These are phyloP conservation scores for Synaphobranchus kaupii DNA, from an alignment of 2,797 vertebrate genomes.

Conservation along the genomic window DNA sequence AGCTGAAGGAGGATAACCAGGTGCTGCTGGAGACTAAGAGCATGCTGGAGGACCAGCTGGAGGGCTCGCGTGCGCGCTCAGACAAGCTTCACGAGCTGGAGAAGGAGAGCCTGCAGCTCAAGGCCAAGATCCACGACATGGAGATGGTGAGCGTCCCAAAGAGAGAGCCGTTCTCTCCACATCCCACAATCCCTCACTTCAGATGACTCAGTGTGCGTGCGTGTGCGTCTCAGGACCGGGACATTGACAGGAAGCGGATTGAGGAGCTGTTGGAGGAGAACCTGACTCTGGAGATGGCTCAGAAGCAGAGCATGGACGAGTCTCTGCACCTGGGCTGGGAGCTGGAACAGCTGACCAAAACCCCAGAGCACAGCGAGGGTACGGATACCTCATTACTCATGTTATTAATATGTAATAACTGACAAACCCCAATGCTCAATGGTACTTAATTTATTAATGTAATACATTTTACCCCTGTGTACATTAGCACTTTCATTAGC, in stretches of 20 bases:
- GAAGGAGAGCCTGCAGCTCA: conserved; percentile 94
- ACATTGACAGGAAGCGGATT: conserved; percentile 92
- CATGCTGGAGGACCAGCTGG: conserved; percentile 95
- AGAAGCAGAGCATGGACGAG: conserved; percentile 99
- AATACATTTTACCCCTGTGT: conserved; percentile 34
- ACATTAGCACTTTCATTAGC: too few relatives aligned
- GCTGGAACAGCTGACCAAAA: conserved; percentile 93
- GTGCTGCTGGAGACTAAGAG: conserved; percentile 93
- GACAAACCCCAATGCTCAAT: background rate
- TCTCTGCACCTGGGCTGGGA: conserved; percentile 98
- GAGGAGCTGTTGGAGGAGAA: conserved; percentile 98
- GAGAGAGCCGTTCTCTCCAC: background rate
- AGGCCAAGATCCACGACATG: conserved; percentile 94
- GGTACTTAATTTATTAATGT: conserved; percentile 60
- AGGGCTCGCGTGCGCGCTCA: conserved; percentile 84
- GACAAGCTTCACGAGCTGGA: conserved; percentile 96
- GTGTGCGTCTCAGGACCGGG: conserved; percentile 78
- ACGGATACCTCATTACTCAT: conserved; percentile 32
- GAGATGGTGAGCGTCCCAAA: conserved; percentile 83
- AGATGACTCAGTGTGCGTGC: background rate
- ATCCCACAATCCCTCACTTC: background rate
- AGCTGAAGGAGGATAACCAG: conserved; percentile 98
- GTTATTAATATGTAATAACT: background rate
- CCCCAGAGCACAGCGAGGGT: conserved; percentile 90
- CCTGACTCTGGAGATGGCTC: conserved; percentile 93